Percentiles rank a stretch among this genome's conserved stretches.
Conservation (phyloP, 2,888 invertebrate species). For the Microctonus hyperodae region DNA sequence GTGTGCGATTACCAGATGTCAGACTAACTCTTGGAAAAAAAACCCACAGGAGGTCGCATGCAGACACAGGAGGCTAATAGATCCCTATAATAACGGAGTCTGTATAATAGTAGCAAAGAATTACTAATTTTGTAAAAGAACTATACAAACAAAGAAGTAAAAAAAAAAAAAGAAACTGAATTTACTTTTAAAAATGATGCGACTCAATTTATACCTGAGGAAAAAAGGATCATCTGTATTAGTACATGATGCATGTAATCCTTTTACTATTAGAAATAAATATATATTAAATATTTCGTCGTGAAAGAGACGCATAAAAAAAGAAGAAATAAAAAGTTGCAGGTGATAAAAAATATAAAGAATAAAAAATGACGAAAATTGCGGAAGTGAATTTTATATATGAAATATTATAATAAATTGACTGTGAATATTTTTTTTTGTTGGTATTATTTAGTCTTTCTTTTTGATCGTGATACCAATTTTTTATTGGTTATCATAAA, state of each 20-base stretch:
- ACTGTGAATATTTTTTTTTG: neutral
- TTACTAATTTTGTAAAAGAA: neutral
- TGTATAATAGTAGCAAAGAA: neutral
- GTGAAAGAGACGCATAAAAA: neutral
- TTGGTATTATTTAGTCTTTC: neutral
- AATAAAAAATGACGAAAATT: neutral
- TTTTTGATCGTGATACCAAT: neutral
- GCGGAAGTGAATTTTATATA: neutral
- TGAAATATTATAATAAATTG: neutral
- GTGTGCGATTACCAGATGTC: constrained; percentile 16
- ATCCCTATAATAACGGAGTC: constrained; percentile 23
- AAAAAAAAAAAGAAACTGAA: neutral
- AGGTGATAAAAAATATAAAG: neutral
- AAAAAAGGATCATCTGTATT: too few relatives aligned
- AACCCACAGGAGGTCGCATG: constrained; percentile 22
- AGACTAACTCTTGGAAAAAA: constrained; percentile 16
- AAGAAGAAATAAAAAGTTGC: neutral
- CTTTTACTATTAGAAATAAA: too few relatives aligned
- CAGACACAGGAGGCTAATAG: constrained; percentile 20
- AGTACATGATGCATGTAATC: too few relatives aligned
- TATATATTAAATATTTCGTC: too few relatives aligned
- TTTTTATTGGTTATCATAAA: neutral
- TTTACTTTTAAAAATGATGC: neutral
- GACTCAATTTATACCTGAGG: too few relatives aligned
- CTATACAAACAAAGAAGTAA: neutral